phyloP scores from a whole-genome alignment of 1,140 invertebrate genomes.

The Cataglyphis hispanica region DNA sequence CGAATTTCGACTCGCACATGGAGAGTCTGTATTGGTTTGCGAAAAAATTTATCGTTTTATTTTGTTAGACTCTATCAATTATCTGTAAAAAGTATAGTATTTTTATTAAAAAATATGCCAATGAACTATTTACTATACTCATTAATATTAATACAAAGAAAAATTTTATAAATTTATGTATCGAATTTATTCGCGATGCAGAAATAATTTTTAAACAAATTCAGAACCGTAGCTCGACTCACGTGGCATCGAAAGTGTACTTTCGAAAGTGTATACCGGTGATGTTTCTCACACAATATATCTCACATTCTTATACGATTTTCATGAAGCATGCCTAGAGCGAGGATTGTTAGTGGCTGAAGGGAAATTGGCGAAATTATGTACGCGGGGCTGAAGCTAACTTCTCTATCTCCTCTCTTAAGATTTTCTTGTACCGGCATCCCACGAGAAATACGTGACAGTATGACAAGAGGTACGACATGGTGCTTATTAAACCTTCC shows the following conservation, averaged over 20 bases:
- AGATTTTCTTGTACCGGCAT: conserved; percentile 37
- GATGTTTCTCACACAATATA: conserved; percentile 47
- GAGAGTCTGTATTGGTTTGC: background rate
- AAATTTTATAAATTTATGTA: background rate
- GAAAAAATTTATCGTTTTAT: background rate
- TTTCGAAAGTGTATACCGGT: background rate
- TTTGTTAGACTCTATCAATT: background rate
- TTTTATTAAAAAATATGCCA: background rate
- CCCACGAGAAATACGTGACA: conserved; percentile 60
- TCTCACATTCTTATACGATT: conserved; percentile 41
- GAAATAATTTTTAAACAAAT: background rate
- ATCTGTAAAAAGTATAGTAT: background rate
- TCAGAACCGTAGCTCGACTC: background rate
- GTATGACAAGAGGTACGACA: conserved; percentile 62
- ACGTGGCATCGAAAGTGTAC: background rate
- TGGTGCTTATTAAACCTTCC: conserved; percentile 71
- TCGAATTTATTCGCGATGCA: background rate
- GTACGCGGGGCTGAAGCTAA: conserved; percentile 31
- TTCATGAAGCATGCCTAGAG: conserved; percentile 40
- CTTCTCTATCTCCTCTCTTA: conserved; percentile 53
- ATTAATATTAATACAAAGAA: background rate
- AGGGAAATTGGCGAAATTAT: conserved; percentile 57
- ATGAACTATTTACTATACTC: background rate
- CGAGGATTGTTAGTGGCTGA: conserved; percentile 50
- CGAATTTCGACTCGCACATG: conserved; percentile 32